Conservation (phyloP, 2,113 vertebrate species). For the Perca fluviatilis region DNA sequence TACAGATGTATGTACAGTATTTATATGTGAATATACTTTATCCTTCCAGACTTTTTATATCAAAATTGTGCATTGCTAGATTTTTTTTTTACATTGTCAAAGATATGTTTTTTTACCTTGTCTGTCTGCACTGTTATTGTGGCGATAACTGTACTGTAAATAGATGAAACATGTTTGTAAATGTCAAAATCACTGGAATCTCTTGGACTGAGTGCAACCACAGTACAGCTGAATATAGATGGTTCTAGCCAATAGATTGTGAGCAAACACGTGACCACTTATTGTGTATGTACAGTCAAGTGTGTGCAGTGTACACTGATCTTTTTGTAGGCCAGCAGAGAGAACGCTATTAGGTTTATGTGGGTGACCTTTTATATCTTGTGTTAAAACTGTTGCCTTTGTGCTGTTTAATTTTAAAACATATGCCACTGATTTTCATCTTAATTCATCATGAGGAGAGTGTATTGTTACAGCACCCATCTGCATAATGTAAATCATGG, state of each 20-base stretch:
- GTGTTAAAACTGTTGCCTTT: background rate
- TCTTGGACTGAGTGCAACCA: slow-evolving; percentile 32
- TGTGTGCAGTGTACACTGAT: slow-evolving; percentile 28
- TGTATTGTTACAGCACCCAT: slow-evolving; percentile 9
- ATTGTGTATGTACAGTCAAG: slow-evolving; percentile 28
- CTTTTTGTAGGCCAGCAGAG: slow-evolving; percentile 9
- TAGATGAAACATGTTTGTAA: slow-evolving; percentile 46
- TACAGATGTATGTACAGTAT: slow-evolving; percentile 80
- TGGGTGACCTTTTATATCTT: slow-evolving; percentile 7
- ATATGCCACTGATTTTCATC: slow-evolving; percentile 1
- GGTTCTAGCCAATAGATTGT: background rate
- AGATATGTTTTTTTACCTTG: slow-evolving; percentile 38
- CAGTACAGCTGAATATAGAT: slow-evolving; percentile 15
- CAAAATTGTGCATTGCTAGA: slow-evolving; percentile 51
- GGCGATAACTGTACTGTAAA: slow-evolving; percentile 57
- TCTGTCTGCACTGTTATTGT: slow-evolving; percentile 53
- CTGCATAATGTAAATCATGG: background rate
- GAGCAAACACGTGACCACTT: slow-evolving; percentile 8
- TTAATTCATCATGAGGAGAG: background rate
- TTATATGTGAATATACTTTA: slow-evolving; percentile 78
- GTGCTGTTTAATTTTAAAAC: slow-evolving; percentile 18
- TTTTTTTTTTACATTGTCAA: slow-evolving; percentile 32
- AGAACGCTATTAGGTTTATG: background rate
- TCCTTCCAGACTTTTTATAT: slow-evolving; percentile 69
- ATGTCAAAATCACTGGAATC: slow-evolving; percentile 44